Base-by-base conservation (phyloP, 2,797 vertebrate genomes). In the Tarsius wallacei region DNA sequence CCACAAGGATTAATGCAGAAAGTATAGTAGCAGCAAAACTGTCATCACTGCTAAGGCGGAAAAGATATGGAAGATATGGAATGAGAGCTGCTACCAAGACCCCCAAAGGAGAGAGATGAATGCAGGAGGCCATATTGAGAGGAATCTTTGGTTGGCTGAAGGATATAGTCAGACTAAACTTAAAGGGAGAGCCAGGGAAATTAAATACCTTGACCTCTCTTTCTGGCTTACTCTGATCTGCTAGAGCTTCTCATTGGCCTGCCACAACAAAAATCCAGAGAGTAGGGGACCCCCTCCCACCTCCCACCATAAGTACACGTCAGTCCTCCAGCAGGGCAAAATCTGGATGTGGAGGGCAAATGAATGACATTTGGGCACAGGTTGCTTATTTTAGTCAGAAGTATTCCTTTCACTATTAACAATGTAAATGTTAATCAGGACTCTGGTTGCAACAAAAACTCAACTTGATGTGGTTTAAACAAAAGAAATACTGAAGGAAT, bases 351-450 rank as follows among this genome's bases (percentile, higher is more conserved):
- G 57, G 47, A 86, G 36, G 49, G 16, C 36, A 83, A 87, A 90
- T 1, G 17, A 28, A 64, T n/a, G 31, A 63, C 10, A 66, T 16
- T 16, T 1, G 5, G 22, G 36, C 21, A 86, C 2, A 11, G 13
- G 12, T 0, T 47, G n/a, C n/a, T 94, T 89, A 49, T 78, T 97
- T 95, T 82, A 80, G 49, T 68, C 49, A 73, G 8, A 71, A 82
- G 14, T 74, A 84, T 57, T 85, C 73, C 71, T 84, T 84, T 91
- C 55, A 14, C 47, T 53, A 70, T 8, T 11, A 59, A 59, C 49
- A 78, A 31, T 36, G 7, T 85, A 49, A 84, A 77, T 24, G 31
- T 68, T 66, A 86, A 57, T 71, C 33, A 71, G 70, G 59, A 81
- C 51, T 71, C 33, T 10, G 28, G 61, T 15, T 81, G 33, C 19